These are phyloP conservation scores for Campoletis raptor DNA, from an alignment of 2,888 invertebrate genomes.

Conservation along the genomic window DNA sequence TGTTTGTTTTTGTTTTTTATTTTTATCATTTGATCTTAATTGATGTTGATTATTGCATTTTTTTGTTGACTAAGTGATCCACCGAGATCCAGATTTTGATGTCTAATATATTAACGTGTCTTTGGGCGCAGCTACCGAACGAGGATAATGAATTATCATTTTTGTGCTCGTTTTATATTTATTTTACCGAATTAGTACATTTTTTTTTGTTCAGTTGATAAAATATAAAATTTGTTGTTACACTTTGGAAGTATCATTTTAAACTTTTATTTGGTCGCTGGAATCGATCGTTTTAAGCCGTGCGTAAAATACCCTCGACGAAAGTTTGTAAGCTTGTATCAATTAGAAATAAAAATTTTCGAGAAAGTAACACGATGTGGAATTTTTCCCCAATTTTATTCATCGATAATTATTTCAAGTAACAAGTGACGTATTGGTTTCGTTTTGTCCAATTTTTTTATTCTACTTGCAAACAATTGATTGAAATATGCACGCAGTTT, in stretches of 20 bases:
- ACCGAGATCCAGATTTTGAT: not conserved
- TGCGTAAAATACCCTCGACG: constrained; percentile 24
- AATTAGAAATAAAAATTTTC: constrained; percentile 42
- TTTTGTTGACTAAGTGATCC: not conserved
- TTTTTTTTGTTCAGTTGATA: constrained; percentile 40
- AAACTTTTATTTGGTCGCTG: constrained; percentile 39
- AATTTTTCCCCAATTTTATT: constrained; percentile 4
- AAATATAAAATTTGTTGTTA: constrained; percentile 49
- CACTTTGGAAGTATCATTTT: constrained; percentile 37
- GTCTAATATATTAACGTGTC: not conserved
- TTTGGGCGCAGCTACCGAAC: not conserved
- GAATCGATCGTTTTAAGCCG: constrained; percentile 47
- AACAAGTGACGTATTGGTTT: not conserved
- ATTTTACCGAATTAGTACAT: constrained; percentile 62
- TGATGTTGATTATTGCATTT: not conserved
- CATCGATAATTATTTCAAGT: not conserved
- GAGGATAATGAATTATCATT: constrained; percentile 7
- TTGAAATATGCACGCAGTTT: no score
- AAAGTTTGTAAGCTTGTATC: constrained; percentile 37
- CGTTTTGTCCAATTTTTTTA: not conserved
- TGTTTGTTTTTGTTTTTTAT: not conserved
- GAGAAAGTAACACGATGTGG: constrained; percentile 27
- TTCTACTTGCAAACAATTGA: no score
- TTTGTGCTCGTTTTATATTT: constrained; percentile 58
- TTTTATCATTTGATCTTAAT: constrained; percentile 23